phyloP scores from a whole-genome alignment of 2,888 invertebrate genomes.

The Saturnia japonica region DNA sequence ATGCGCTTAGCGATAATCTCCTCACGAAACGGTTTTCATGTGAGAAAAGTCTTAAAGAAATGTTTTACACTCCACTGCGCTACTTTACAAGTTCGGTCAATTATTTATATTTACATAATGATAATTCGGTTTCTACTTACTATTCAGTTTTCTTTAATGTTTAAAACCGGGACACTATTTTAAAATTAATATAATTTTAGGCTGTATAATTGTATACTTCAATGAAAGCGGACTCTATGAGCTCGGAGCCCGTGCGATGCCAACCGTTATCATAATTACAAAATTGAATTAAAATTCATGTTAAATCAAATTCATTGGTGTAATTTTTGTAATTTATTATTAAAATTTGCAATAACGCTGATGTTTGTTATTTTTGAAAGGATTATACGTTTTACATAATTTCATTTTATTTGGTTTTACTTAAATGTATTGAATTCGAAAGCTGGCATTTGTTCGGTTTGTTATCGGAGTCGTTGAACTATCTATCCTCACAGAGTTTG shows the following conservation, averaged over 20 bases:
- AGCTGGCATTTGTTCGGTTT: not conserved
- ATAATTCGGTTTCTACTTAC: not conserved
- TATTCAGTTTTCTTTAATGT: not conserved
- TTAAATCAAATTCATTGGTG: not conserved
- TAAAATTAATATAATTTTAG: not conserved
- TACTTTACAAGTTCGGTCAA: no score
- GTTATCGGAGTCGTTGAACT: no score
- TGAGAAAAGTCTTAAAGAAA: slow-evolving; percentile 17
- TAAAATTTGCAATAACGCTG: not conserved
- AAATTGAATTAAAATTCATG: not conserved
- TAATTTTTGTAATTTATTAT: not conserved
- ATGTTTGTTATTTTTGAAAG: not conserved
- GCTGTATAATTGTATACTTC: not conserved
- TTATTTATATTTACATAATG: no score
- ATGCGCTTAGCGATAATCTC: slow-evolving; percentile 38
- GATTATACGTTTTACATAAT: no score
- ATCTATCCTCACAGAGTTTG: no score
- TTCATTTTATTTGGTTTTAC: no score
- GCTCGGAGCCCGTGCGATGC: not conserved
- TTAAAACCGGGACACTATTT: not conserved
- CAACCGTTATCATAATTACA: not conserved
- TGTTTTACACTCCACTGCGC: slow-evolving; percentile 20
- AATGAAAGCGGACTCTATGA: not conserved
- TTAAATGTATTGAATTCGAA: no score
- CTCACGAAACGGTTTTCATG: slow-evolving; percentile 32